Base-by-base conservation (phyloP, 2,797 vertebrate genomes). In the Protonibea diacanthus region DNA sequence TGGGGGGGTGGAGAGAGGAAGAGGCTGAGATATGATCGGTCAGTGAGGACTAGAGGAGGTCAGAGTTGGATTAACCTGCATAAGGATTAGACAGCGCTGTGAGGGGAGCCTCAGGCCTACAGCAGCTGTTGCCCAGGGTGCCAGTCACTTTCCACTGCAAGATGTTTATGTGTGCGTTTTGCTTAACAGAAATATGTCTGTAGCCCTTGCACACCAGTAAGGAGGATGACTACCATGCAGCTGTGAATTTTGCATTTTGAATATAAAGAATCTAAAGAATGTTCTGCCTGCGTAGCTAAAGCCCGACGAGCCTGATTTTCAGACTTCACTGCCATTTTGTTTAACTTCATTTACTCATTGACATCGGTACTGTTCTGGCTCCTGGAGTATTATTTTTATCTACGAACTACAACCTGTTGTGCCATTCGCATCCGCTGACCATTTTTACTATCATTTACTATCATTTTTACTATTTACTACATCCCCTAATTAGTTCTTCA, bases 31-130 rank as follows among this genome's bases (percentile, higher is more conserved):
- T 95, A 95, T 85, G 89, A 95, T 95, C 94, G 84, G 94, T 91
- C 93, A 89, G 92, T 71, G 78, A 90, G 91, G 94, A 93, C 93
- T 92, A 85, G 90, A 92, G 88, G 92, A 95, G 95, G 94, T 95
- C 94, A 94, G 92, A 90, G 92, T 92, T 94, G 94, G 94, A 95
- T 96, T 95, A 95, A 95, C 95, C 94, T 95, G 93, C 86, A 88
- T 92, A 91, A 91, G 95, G 95, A 95, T 96, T 95, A 95, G 92
- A 92, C 88, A 79, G 88, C 69, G 82, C 86, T 92, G 86, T 82
- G 80, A 83, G 88, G 86, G 74, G 86, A 88, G 87, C 88, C 86
- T 78, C 79, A 10, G 79, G 87, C 86, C 84, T 82, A 70, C 55
- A 83, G 83, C 90, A 89, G 89, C 85, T 89, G 91, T 88, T 88